Evolutionary conservation across 1,140 invertebrate genomes (phyloP).

Genomic region (Drosophila baimaii): DNA sequence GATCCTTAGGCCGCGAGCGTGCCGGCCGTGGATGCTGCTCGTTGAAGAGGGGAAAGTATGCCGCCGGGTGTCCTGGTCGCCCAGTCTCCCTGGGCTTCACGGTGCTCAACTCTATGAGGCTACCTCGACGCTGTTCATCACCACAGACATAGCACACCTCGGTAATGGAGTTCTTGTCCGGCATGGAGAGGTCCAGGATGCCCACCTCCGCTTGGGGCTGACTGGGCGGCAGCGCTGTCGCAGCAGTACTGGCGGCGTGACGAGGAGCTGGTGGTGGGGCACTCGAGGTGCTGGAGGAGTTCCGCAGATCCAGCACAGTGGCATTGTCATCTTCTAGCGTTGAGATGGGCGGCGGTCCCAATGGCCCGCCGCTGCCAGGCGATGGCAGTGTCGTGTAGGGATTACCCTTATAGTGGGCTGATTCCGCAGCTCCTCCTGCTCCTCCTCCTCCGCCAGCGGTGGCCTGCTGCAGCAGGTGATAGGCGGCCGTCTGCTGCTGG

Average conservation of each 20-base stretch:
- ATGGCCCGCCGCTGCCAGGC: slow-evolving; percentile 6
- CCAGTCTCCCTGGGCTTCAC: slow-evolving; percentile 86
- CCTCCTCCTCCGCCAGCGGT: slow-evolving; percentile 43
- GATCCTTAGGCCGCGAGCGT: slow-evolving; percentile 93
- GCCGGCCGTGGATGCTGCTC: slow-evolving; percentile 91
- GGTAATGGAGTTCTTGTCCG: slow-evolving; percentile 94
- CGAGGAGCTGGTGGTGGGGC: slow-evolving; percentile 18
- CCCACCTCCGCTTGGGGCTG: slow-evolving; percentile 85
- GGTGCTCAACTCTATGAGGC: slow-evolving; percentile 87
- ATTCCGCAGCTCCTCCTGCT: slow-evolving; percentile 17
- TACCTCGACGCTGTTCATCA: slow-evolving; percentile 92
- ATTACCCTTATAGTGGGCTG: slow-evolving; percentile 67
- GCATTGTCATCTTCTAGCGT: slow-evolving; percentile 70
- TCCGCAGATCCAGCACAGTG: slow-evolving; percentile 70
- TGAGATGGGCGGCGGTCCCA: slow-evolving; percentile 14
- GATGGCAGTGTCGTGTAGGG: slow-evolving; percentile 63
- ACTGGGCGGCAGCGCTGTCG: not conserved
- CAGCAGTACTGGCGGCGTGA: not conserved
- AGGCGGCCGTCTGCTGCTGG: slow-evolving; percentile 73
- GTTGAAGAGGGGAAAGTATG: slow-evolving; percentile 94
- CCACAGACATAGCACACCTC: slow-evolving; percentile 95
- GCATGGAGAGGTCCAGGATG: slow-evolving; percentile 94
- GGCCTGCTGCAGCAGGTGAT: slow-evolving; percentile 72
- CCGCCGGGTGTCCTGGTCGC: slow-evolving; percentile 81
- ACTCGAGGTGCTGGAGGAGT: slow-evolving; percentile 44